These are phyloP conservation scores for Sesia bembeciformis DNA, from an alignment of 2,888 invertebrate genomes.

Conservation along the genomic window DNA sequence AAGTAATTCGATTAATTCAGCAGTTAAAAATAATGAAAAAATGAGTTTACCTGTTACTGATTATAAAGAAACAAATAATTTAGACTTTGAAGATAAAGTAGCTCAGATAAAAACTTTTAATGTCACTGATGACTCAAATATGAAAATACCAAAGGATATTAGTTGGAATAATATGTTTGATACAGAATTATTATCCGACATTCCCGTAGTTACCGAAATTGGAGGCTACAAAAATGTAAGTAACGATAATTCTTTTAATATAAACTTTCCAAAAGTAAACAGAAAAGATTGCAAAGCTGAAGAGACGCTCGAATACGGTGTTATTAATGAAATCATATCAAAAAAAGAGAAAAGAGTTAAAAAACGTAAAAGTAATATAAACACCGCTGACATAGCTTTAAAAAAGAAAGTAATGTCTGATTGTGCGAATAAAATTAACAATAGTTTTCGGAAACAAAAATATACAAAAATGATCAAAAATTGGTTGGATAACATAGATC, in stretches of 20 bases:
- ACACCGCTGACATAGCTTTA: too few relatives aligned
- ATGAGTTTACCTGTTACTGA: too few relatives aligned
- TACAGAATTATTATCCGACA: conserved; percentile 25
- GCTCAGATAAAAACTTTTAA: too few relatives aligned
- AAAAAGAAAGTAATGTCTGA: neutral
- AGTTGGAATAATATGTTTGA: conserved; percentile 50
- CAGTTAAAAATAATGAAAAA: too few relatives aligned
- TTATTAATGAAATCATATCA: conserved; percentile 10
- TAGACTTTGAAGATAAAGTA: too few relatives aligned
- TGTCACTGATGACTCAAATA: too few relatives aligned
- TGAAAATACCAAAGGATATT: conserved; percentile 7
- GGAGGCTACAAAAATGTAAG: too few relatives aligned
- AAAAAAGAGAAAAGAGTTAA: conserved; percentile 23
- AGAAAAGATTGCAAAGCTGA: conserved; percentile 12
- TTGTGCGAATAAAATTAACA: neutral
- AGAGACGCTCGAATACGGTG: conserved; percentile 9
- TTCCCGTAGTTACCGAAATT: too few relatives aligned
- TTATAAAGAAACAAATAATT: too few relatives aligned
- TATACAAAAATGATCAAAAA: conserved; percentile 42
- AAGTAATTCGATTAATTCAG: too few relatives aligned
- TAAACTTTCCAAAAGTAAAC: neutral
- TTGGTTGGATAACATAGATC: conserved; percentile 39
- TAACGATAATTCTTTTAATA: too few relatives aligned
- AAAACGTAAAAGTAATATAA: too few relatives aligned
- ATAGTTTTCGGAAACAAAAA: conserved; percentile 30